Evolutionary conservation across 2,797 vertebrate species (phyloP).

Genomic region (Paramormyrops hopkinsi): DNA sequence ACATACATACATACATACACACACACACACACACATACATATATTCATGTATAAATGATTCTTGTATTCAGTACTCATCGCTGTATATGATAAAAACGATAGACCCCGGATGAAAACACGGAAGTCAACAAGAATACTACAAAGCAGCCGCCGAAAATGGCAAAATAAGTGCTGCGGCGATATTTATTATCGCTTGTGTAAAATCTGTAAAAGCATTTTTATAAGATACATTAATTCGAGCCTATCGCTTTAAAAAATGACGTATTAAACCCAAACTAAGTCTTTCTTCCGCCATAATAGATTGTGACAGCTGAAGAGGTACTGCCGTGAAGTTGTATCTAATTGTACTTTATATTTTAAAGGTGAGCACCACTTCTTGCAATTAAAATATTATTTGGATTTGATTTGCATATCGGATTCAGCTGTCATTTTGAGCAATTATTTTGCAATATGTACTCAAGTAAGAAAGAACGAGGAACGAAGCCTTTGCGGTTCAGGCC

Average conservation of each 20-base stretch:
- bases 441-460: background rate
- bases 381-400: background rate
- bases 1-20: no score
- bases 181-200: background rate
- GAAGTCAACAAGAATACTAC: background rate
- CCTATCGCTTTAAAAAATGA: conserved; percentile 22
- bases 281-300: conserved; percentile 35
- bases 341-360: background rate
- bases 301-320: background rate
- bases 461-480: background rate
- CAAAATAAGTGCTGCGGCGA: background rate
- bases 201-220: background rate
- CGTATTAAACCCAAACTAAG: conserved; percentile 33
- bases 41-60: background rate
- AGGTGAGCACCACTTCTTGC: background rate
- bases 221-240: background rate
- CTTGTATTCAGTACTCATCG: background rate
- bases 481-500: background rate
- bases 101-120: conserved; percentile 15
- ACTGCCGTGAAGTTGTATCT: background rate
- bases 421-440: background rate
- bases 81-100: background rate
- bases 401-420: background rate
- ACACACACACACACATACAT: no score
- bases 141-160: background rate